These are phyloP conservation scores for Nanorana parkeri DNA, from an alignment of 2,113 vertebrate genomes.

Conservation along the genomic window DNA sequence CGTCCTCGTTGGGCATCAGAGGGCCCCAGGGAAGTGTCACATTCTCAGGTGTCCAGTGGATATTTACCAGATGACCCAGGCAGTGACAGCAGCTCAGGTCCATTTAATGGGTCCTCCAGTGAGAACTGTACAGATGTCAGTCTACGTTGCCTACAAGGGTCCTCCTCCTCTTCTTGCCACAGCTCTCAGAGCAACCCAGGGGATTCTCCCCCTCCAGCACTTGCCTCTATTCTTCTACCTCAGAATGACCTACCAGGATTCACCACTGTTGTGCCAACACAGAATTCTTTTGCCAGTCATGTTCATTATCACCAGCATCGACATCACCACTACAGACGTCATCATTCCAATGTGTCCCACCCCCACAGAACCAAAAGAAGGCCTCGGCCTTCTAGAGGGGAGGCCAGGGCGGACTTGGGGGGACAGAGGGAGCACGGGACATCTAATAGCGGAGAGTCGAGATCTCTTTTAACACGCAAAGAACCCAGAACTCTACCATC, in stretches of 20 bases:
- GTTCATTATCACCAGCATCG: conserved; percentile 93
- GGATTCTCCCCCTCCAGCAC: conserved; percentile 58
- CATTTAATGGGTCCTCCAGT: conserved; percentile 94
- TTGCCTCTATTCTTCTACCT: conserved; percentile 61
- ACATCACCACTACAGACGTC: conserved; percentile 90
- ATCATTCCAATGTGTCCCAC: conserved; percentile 60
- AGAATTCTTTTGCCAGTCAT: conserved; percentile 74
- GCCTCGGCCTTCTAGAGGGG: conserved; percentile 73
- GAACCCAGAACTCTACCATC: conserved; percentile 33
- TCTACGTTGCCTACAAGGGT: conserved; percentile 92
- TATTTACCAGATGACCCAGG: conserved; percentile 92
- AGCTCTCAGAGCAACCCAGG: conserved; percentile 94
- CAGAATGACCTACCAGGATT: conserved; percentile 85
- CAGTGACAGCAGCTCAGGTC: conserved; percentile 95
- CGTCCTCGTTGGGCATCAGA: conserved; percentile 27
- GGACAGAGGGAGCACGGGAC: conserved; percentile 34
- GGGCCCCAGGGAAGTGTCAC: conserved; percentile 13
- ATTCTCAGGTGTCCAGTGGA: conserved; percentile 77
- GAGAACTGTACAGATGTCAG: conserved; percentile 96
- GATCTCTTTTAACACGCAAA: conserved; percentile 54
- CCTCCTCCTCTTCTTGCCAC: conserved; percentile 90
- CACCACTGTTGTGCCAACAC: conserved; percentile 71
- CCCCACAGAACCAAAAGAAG: conserved; percentile 63
- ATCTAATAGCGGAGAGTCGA: conserved; percentile 55
- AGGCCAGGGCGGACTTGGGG: conserved; percentile 54